These are phyloP conservation scores for Nomada goodeniana DNA, from an alignment of 2,888 invertebrate species.

Conservation along the genomic window DNA sequence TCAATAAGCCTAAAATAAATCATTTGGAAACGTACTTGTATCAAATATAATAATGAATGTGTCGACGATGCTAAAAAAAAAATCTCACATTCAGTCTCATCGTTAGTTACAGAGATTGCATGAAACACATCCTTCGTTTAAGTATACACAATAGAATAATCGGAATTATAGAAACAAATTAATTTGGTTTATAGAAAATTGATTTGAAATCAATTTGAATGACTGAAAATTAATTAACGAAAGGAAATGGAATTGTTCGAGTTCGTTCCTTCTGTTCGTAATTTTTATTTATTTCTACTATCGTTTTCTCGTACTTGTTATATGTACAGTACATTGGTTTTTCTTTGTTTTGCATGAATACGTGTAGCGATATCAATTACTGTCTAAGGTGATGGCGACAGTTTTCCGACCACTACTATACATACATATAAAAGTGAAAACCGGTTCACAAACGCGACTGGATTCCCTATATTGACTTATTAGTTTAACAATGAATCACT, in stretches of 20 bases:
- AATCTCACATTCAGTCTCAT: no score
- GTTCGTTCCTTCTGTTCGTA: neutral
- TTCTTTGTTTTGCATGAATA: neutral
- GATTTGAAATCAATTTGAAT: neutral
- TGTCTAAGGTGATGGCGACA: slow-evolving; percentile 8
- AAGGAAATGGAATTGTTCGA: neutral
- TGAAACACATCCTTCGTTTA: no score
- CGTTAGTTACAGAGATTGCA: no score
- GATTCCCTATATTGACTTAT: neutral
- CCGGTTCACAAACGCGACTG: neutral
- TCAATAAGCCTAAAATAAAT: no score
- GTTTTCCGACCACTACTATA: slow-evolving; percentile 4
- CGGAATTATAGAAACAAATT: no score
- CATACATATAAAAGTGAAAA: slow-evolving; percentile 51
- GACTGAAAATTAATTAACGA: neutral
- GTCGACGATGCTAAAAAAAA: no score
- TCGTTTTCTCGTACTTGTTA: neutral
- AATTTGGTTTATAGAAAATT: no score
- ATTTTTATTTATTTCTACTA: slow-evolving; percentile 5
- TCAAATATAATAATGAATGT: no score
- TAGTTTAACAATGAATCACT: neutral
- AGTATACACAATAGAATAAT: no score
- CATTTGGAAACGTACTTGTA: no score
- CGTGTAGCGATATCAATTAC: slow-evolving; percentile 36
- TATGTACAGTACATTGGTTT: slow-evolving; percentile 29